phyloP scores from a whole-genome alignment of 2,888 invertebrate genomes.

The Candidula unifasciata region DNA sequence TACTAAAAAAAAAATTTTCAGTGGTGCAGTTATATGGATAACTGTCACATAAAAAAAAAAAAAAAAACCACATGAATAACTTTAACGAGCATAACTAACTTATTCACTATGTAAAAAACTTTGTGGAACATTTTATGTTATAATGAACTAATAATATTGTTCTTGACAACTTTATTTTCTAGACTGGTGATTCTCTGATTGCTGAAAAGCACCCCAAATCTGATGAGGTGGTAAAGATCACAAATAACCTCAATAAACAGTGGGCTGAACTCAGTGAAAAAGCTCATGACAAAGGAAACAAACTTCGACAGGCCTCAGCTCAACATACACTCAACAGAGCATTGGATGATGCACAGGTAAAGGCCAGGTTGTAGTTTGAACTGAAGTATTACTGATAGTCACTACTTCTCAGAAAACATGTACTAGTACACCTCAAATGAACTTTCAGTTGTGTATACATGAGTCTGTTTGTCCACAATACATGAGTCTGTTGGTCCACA shows the following conservation, averaged over 20 bases:
- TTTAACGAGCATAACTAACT: background rate
- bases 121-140: background rate
- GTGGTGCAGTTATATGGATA: background rate
- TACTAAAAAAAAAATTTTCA: background rate
- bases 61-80: background rate
- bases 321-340: slow-evolving; percentile 84
- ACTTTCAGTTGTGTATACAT: no score
- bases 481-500: no score
- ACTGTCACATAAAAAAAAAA: background rate
- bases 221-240: slow-evolving; percentile 83
- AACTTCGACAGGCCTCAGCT: slow-evolving; percentile 87
- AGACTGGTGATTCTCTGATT: slow-evolving; percentile 85
- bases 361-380: no score
- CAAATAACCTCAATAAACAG: slow-evolving; percentile 85
- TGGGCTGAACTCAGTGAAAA: slow-evolving; percentile 87
- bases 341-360: slow-evolving; percentile 89
- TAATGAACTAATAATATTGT: background rate
- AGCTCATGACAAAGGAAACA: slow-evolving; percentile 85
- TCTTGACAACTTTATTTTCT: slow-evolving; percentile 16
- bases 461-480: no score
- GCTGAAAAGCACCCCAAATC: slow-evolving; percentile 85
- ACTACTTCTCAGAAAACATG: no score
- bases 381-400: no score
- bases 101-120: background rate
- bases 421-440: no score